Percentiles rank a stretch among this genome's conserved stretches.
Evolutionary conservation across 2,888 invertebrate species (phyloP).

Genomic region (Tuberolachnus salignus): DNA sequence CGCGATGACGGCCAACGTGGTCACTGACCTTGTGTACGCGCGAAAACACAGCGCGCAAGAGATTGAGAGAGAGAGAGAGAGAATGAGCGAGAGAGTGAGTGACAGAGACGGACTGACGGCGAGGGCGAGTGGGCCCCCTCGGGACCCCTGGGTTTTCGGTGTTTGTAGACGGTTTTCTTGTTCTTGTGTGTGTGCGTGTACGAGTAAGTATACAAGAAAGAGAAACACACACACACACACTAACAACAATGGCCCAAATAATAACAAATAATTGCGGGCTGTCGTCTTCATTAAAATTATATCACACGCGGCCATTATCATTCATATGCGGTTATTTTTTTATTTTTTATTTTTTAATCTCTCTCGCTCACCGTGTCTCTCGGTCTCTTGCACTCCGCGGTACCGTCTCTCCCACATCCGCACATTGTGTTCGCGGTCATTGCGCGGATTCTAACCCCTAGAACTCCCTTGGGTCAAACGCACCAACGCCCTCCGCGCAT

Average conservation of each 20-base stretch:
- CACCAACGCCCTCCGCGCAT: not conserved
- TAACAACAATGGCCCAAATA: conserved; percentile 46
- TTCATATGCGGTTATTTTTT: conserved; percentile 5
- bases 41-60: conserved; percentile 25
- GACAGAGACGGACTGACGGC: not conserved
- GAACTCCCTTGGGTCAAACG: not conserved
- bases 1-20: conserved; percentile 12
- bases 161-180: not conserved
- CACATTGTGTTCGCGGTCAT: conserved; percentile 49
- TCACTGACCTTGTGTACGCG: conserved; percentile 47
- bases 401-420: conserved; percentile 16
- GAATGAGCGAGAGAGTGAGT: not conserved
- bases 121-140: not conserved
- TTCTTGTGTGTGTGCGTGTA: no score
- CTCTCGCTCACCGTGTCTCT: not conserved
- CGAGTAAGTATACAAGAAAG: not conserved
- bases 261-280: conserved; percentile 49
- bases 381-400: not conserved
- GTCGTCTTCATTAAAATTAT: conserved; percentile 53
- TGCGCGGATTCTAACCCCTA: conserved; percentile 29
- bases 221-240: conserved; percentile 2
- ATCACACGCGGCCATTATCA: conserved; percentile 31
- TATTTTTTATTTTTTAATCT: not conserved
- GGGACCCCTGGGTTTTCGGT: conserved; percentile 29
- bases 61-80: conserved; percentile 7